Evolutionary conservation across 2,888 invertebrate species (phyloP), one percentile per base, ranked within the genome.

Genomic region (Strigamia transsilvanica): DNA sequence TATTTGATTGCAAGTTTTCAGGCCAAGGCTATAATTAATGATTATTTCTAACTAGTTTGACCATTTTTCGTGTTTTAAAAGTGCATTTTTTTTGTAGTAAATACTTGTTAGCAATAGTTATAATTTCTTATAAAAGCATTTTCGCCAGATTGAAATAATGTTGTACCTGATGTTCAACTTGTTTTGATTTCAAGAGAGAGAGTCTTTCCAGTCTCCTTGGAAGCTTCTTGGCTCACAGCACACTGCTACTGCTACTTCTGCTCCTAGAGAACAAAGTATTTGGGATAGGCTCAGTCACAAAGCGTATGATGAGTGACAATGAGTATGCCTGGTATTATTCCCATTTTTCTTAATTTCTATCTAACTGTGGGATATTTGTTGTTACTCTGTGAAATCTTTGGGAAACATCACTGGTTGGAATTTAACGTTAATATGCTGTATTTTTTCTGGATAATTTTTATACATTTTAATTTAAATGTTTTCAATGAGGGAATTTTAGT

Each of bases 281-380:
- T 23, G 73, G 32, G 73, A 73, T 23, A 27, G 32, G 73, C 73
- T 73, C 73, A 73, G 73, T 73, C 73, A 73, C 73, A 73, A 13
- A 73, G 73, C 79, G 38, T 34, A 79, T 79, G 73, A 27, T 73
- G 79, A 41, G 79, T 79, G 79, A 34, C 79, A 79, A 79, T 79
- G 79, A 79, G 79, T 79, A 79, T 34, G 38, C 38, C 79, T 79
- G 79, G 79, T 79, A 79, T 79, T 79, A 79, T 79, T 79, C 79
- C 79, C 79, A 79, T 79, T 79, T 79, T 79, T 38, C 32, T 73
- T 73, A 27, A 23, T 73, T 34, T 73, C 34, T 73, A 46, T 46
- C 46, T 46, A 46, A 46, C 46, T 46, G 46, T 46, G 46, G 46
- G 46, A 46, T 46, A 46, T 46, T 46, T 46, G 46, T 46, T 46